These are phyloP conservation scores for Hemistola chrysoprasaria DNA, from an alignment of 2,888 invertebrate species.

Conservation along the genomic window DNA sequence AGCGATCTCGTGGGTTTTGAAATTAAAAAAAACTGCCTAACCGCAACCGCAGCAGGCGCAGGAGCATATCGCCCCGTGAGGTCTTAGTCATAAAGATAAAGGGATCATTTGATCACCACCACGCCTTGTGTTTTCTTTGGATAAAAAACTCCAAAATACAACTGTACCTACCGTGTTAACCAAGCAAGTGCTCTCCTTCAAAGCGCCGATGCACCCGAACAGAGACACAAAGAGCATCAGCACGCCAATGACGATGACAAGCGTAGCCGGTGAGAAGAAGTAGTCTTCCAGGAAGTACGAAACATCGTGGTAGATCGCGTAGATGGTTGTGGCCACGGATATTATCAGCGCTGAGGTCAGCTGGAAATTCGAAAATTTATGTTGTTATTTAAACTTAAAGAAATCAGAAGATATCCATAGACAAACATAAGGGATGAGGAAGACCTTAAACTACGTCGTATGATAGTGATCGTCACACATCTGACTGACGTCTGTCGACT, in stretches of 20 bases:
- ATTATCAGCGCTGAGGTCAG: constrained; percentile 88
- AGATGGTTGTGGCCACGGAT: constrained; percentile 87
- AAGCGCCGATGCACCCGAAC: constrained; percentile 95
- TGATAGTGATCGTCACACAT: too few species aligned
- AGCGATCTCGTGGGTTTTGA: too few species aligned
- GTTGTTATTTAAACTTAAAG: constrained; percentile 2
- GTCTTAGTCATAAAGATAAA: too few species aligned
- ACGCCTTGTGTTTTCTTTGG: too few species aligned
- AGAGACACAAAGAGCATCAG: constrained; percentile 93
- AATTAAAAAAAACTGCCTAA: too few species aligned
- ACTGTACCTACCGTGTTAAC: constrained; percentile 86
- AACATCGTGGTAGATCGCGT: constrained; percentile 88
- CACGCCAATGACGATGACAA: constrained; percentile 91
- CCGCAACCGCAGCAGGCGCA: too few species aligned
- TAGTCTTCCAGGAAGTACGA: constrained; percentile 89
- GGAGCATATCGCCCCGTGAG: too few species aligned
- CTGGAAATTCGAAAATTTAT: constrained; percentile 62
- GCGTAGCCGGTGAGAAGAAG: constrained; percentile 90
- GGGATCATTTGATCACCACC: too few species aligned
- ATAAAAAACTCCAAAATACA: constrained; percentile 1
- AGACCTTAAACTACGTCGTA: too few species aligned
- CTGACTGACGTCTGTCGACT: too few species aligned
- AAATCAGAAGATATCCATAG: too few species aligned
- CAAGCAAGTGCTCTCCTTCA: constrained; percentile 92
- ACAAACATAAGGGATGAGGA: too few species aligned